Conservation (phyloP, 2,888 invertebrate genomes). For the Plagodis dolabraria region DNA sequence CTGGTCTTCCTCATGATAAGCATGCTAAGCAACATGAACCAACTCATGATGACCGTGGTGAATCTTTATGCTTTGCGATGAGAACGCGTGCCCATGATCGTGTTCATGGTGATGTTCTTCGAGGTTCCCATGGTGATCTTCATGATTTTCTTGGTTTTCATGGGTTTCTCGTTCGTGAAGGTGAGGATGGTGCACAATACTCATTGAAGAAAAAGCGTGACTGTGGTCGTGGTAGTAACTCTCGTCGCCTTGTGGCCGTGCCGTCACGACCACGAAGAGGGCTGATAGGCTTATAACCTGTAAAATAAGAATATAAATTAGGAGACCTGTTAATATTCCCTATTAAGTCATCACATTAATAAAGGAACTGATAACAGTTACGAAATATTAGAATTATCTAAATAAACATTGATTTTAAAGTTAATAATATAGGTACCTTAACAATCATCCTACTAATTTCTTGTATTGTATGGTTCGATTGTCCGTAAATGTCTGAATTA, state of each 20-base stretch:
- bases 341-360: not conserved
- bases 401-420: not conserved
- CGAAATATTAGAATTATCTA: not conserved
- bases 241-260: slow-evolving; percentile 40
- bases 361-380: not conserved
- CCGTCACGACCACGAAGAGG: slow-evolving; percentile 30
- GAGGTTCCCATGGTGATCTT: slow-evolving; percentile 22
- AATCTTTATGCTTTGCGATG: slow-evolving; percentile 22
- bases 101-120: slow-evolving; percentile 15
- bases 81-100: slow-evolving; percentile 18
- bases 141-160: slow-evolving; percentile 24
- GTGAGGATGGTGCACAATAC: slow-evolving; percentile 34
- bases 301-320: slow-evolving; percentile 14
- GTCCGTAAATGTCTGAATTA: slow-evolving; percentile 34
- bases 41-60: slow-evolving; percentile 20
- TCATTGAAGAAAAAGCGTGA: slow-evolving; percentile 24
- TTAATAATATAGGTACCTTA: slow-evolving; percentile 22
- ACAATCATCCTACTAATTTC: slow-evolving; percentile 27
- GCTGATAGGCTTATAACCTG: slow-evolving; percentile 41
- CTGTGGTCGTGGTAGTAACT: slow-evolving; percentile 29
- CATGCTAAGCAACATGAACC: slow-evolving; percentile 9
- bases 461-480: slow-evolving; percentile 20
- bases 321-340: slow-evolving; percentile 15
- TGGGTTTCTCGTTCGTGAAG: slow-evolving; percentile 33
- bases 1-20: slow-evolving; percentile 26